phyloP scores from a whole-genome alignment of 2,797 vertebrate species.

The Dicrostonyx torquatus region DNA sequence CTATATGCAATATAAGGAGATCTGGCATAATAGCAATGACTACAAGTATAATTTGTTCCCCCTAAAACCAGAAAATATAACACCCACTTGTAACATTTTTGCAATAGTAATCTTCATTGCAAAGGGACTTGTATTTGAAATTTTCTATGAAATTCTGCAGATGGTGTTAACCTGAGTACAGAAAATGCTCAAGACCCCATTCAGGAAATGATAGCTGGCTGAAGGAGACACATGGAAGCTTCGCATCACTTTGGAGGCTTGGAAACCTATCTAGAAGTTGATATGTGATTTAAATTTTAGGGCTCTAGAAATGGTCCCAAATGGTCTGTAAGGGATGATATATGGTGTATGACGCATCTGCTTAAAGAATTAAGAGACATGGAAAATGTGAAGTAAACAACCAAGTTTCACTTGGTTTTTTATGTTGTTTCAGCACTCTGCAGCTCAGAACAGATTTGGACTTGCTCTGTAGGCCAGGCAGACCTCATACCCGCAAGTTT shows the following conservation, averaged over 20 bases:
- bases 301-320: not conserved
- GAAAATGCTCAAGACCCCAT: not conserved
- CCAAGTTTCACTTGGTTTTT: not conserved
- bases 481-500: not conserved
- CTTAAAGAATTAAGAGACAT: not conserved
- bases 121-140: not conserved
- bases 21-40: not conserved
- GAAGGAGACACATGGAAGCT: not conserved
- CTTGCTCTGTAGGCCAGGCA: not conserved
- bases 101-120: conserved; percentile 17
- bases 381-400: not conserved
- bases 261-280: not conserved
- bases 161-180: not conserved
- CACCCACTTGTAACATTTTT: not conserved
- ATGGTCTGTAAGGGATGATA: not conserved
- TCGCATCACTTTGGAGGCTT: not conserved
- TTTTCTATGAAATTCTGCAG: conserved; percentile 31
- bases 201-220: not conserved
- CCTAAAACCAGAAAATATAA: not conserved
- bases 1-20: not conserved
- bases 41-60: not conserved
- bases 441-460: not conserved
- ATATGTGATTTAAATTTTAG: not conserved
- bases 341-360: not conserved
- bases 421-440: not conserved